Conservation (phyloP, 1,140 invertebrate species). For the Camponotus vicinus region DNA sequence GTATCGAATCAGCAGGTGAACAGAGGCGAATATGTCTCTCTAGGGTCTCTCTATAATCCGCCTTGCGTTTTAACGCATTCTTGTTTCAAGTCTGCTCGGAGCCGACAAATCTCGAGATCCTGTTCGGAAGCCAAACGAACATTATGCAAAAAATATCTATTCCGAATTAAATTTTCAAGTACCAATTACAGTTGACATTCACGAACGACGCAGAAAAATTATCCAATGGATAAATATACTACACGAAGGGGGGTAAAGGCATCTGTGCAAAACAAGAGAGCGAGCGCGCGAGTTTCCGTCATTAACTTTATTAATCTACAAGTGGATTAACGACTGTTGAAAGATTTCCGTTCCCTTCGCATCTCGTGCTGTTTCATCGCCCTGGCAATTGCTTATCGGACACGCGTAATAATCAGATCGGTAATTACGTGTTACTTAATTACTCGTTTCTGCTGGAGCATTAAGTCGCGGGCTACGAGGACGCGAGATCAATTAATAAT, state of each 20-base stretch:
- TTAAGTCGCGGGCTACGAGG: slow-evolving; percentile 17
- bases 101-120: background rate
- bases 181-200: background rate
- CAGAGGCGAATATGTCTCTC: slow-evolving; percentile 32
- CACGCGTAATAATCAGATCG: slow-evolving; percentile 26
- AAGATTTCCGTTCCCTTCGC: slow-evolving; percentile 3
- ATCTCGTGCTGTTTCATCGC: slow-evolving; percentile 24
- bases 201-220: background rate
- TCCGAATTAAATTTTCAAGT: background rate
- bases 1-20: slow-evolving; percentile 36
- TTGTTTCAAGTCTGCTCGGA: background rate
- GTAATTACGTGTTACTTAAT: slow-evolving; percentile 59
- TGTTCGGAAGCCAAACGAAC: background rate
- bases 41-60: background rate
- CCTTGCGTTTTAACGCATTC: slow-evolving; percentile 8
- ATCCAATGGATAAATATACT: background rate
- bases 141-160: background rate
- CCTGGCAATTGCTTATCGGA: slow-evolving; percentile 36
- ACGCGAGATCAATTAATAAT: slow-evolving; percentile 51
- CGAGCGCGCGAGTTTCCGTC: background rate
- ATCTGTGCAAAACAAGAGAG: background rate
- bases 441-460: slow-evolving; percentile 37
- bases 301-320: background rate
- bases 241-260: background rate
- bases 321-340: background rate